Base-by-base conservation (phyloP, 2,113 vertebrate genomes). In the Scomber japonicus region DNA sequence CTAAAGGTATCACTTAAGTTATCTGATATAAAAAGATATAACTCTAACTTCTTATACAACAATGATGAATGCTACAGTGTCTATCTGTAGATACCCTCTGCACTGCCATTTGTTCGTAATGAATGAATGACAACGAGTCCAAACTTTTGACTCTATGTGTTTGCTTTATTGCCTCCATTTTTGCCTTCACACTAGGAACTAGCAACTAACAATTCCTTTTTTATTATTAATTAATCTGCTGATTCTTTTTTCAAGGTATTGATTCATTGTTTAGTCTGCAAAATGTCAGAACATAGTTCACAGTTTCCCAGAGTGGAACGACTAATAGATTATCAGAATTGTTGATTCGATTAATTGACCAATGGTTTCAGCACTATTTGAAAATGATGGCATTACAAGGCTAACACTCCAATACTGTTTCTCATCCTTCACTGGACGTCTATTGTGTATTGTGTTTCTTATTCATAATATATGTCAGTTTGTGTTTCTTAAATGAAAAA, bases 401-500 rank as follows among this genome's bases (percentile, higher is more conserved):
- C 4, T 53, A 4, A 30, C 7, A 24, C 10, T 10, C 50, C 13
- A 19, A 56, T 30, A 53, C 9, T 35, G 15, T n/a, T 40, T 56
- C 50, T 21, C 56, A 19, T 31, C 54, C n/a, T 62, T 59, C 62
- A 45, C 5, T 63, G 11, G 5, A 17, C 3, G 0, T 54, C 19
- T 15, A 40, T 15, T 27, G 9, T 71, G 55, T 55, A 27, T 24
- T 30, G 15, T 27, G 15, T 65, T 45, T 65, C 60, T 27, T 50
- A 17, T 17, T 61, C 7, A 30, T 69, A 13, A 7, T 54, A 10
- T 30, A 15, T 61, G 15, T 59, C 27, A 8, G n/a, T 69, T 49
- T 62, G 12, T 13, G 49, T 54, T 78, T 19, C 27, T 35, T 35
- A 50, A 57, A 21, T 50, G n/a, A 69, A 40, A n/a, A 77, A 0